Evolutionary conservation across 2,797 vertebrate genomes (phyloP).

Genomic region (Menidia menidia): DNA sequence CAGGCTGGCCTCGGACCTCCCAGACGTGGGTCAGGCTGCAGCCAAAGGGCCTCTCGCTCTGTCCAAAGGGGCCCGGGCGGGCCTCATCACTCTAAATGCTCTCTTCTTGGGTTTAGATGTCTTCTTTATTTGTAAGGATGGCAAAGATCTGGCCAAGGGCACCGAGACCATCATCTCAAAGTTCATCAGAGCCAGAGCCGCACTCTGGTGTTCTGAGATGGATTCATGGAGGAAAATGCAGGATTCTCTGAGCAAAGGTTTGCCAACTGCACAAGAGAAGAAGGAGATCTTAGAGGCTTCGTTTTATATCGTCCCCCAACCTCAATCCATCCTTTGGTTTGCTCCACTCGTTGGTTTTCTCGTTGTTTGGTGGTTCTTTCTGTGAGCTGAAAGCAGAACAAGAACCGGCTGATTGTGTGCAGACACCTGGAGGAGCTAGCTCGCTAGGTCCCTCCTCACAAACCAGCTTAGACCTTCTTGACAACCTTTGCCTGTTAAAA

Average conservation of each 20-base stretch:
- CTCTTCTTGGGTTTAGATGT: conserved; percentile 78
- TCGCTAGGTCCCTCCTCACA: too few species aligned
- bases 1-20: conserved; percentile 67
- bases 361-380: too few species aligned
- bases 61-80: conserved; percentile 58
- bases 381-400: too few species aligned
- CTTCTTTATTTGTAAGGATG: conserved; percentile 76
- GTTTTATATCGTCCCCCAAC: conserved; percentile 40
- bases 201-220: conserved; percentile 74
- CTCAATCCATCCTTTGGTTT: too few species aligned
- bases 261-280: conserved; percentile 30
- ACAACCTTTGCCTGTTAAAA: too few species aligned
- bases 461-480: too few species aligned
- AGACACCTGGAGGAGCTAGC: too few species aligned
- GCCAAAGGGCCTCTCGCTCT: conserved; percentile 61
- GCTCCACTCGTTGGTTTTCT: too few species aligned
- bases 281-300: conserved; percentile 51
- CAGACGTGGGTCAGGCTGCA: conserved; percentile 75
- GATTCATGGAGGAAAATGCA: conserved; percentile 70
- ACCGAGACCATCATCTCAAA: conserved; percentile 63
- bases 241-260: conserved; percentile 53
- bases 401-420: too few species aligned
- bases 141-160: conserved; percentile 74
- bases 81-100: conserved; percentile 65
- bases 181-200: conserved; percentile 72